Base-by-base conservation (phyloP, 2,797 vertebrate species). In the Cossypha heuglini region DNA sequence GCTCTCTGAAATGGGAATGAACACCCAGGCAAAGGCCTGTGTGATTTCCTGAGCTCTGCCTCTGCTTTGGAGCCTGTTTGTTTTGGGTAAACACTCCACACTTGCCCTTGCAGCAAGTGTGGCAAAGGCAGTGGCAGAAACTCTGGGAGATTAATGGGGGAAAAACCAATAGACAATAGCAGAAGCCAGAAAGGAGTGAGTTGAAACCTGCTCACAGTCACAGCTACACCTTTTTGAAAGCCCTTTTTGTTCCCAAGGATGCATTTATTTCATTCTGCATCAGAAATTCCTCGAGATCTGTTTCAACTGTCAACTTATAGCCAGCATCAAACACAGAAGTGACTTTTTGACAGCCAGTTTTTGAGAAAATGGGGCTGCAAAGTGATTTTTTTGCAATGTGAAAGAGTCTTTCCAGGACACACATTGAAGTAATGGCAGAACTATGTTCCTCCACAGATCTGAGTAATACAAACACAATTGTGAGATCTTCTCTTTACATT, bases 301-400 rank as follows among this genome's bases (percentile, higher is more conserved):
- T 59, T 90, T 91, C 40, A 94, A 33, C 69, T 80, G 55, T 74
- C 76, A 52, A 20, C 66, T 92, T 67, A 22, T 16, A 78, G 54
- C 31, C 38, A 78, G n/a, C 83, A 92, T 75, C 68, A 86, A 83
- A 51, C 20, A 55, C 55, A 33, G 72, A 28, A 69, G 35, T 67
- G 87, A 74, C 61, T 83, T 86, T 84, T 62, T 75, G 80, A 91
- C 69, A 62, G 75, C 6, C 14, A 31, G 10, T 6, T 81, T 86
- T 76, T 59, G 33, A 80, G 88, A 58, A 52, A 49, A 11, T 13
- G 21, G 19, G 24, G 31, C 84, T 87, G 79, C 49, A 59, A 92
- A 85, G 33, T 26, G 59, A 46, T 13, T 91, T 77, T 59, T 88
- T 42, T 81, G 71, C 67, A 33, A 48, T 11, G 28, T 31, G 54